A percentile compares a stretch with the other conserved stretches of the same genome.
phyloP scores from a whole-genome alignment of 2,888 invertebrate species.

The Rhogogaster chlorosoma region DNA sequence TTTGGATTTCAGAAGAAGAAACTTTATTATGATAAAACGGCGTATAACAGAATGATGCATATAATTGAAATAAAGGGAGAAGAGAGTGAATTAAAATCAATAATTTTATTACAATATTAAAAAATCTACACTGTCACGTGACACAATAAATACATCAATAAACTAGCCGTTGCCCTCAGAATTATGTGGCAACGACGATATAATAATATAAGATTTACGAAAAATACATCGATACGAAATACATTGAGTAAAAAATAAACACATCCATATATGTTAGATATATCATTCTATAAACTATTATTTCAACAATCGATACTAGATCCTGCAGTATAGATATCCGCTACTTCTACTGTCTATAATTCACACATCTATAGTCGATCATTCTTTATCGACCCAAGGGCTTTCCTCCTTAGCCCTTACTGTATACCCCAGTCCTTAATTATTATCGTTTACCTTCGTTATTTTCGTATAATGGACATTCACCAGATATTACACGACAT shows the following conservation, averaged over 20 bases:
- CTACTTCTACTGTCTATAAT: not conserved
- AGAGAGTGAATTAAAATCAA: slow-evolving; percentile 66
- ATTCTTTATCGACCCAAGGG: not conserved
- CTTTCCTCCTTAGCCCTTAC: slow-evolving; percentile 6
- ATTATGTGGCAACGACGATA: slow-evolving; percentile 47
- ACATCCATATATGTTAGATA: slow-evolving; percentile 63
- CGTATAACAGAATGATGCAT: not conserved
- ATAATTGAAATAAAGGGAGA: not conserved
- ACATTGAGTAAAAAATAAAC: slow-evolving; percentile 72
- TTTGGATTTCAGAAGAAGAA: not conserved
- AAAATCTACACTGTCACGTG: slow-evolving; percentile 71
- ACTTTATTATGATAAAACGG: not conserved
- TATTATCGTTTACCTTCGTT: slow-evolving; percentile 51
- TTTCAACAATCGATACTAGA: not conserved
- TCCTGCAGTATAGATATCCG: not conserved
- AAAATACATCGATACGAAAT: slow-evolving; percentile 69
- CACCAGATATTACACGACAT: slow-evolving; percentile 63
- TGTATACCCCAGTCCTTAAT: slow-evolving; percentile 1
- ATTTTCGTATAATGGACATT: slow-evolving; percentile 57
- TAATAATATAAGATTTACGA: slow-evolving; percentile 56
- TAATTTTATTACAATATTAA: slow-evolving; percentile 76
- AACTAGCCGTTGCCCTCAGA: slow-evolving; percentile 55
- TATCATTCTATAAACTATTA: not conserved
- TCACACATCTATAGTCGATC: not conserved
- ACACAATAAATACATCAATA: slow-evolving; percentile 65